Percentiles rank a stretch among this genome's conserved stretches.
phyloP scores from a whole-genome alignment of 1,140 invertebrate species.

The Patella vulgata region DNA sequence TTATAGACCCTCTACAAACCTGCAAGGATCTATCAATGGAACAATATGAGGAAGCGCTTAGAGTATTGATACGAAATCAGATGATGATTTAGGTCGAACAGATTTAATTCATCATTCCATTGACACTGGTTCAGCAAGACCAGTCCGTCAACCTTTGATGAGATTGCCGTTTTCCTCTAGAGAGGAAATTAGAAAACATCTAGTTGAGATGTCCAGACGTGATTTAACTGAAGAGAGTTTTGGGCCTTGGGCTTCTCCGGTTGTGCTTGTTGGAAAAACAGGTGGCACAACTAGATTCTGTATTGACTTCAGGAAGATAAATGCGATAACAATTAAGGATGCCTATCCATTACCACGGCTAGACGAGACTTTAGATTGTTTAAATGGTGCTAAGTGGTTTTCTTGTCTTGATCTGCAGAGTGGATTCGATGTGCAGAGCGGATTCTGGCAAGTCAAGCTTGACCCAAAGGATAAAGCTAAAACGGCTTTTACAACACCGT shows the following conservation, averaged over 20 bases:
- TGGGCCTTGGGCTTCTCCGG: conserved; percentile 44
- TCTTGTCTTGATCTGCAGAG: conserved; percentile 66
- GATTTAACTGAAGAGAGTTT: conserved; percentile 40
- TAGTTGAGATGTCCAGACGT: conserved; percentile 22
- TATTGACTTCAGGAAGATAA: conserved; percentile 68
- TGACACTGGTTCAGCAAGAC: conserved; percentile 25
- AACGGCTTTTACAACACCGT: conserved; percentile 33
- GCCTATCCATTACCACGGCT: conserved; percentile 62
- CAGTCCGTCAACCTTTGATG: conserved; percentile 18
- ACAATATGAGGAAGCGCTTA: no score
- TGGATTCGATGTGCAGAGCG: no score
- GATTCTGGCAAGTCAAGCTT: conserved; percentile 67
- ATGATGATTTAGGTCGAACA: conserved; percentile 25
- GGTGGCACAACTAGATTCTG: conserved; percentile 65
- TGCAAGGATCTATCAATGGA: no score
- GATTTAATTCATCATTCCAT: conserved; percentile 31
- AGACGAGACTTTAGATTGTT: conserved; percentile 61
- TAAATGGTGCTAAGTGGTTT: conserved; percentile 62
- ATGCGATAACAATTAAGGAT: conserved; percentile 52
- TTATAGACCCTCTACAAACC: no score
- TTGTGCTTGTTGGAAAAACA: conserved; percentile 69
- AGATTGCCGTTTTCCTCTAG: conserved; percentile 21
- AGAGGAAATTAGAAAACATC: conserved; percentile 18
- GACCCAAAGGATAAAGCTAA: conserved; percentile 32
- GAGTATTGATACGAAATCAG: no score